Base-by-base conservation (phyloP, 37 sponge, comb jelly and placozoan species). In the Bolinopsis microptera region DNA sequence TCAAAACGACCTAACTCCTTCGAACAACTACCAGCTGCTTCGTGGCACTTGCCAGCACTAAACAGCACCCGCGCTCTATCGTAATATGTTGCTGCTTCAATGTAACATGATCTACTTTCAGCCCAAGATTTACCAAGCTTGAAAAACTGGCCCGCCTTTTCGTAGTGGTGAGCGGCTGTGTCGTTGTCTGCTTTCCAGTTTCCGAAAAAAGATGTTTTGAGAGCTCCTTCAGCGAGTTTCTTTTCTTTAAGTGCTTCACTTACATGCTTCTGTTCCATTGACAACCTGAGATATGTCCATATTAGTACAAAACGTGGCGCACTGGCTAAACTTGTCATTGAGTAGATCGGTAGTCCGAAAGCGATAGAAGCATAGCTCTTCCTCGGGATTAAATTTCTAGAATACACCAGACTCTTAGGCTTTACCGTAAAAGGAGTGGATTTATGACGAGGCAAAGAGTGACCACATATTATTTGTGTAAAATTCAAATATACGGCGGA, bases 131-230 rank as follows among this genome's bases (percentile, higher is more conserved):
- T 82, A 8, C 38, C 83, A 9, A 82, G 38, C 23, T 82, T 82
- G 38, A 82, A 82, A 9, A 82, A 35, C 3, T 32, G 35, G 23
- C 83, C 83, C 5, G 83, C 83, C 23, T 82, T 82, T 30, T 82
- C 83, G 38, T 36, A 82, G 30, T 82, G 83, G 30, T 82, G 83
- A 1, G 83, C 83, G 24, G 83, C 83, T 21, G 83, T 32, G 38
- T 82, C 83, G 38, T 82, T 35, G 83, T 82, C 83, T 5, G 83
- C 36, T 32, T 82, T 82, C 83, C 83, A 82, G 83, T 82, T 82
- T 32, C 83, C 83, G 38, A 82, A 82, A 82, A 82, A 82, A 3
- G 83, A 82, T 8, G 83, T 82, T 35, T 82, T 82, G 36, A 82
- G 38, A 18, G 83, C 83, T 35, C 23, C 83, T 35, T 82, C 38